These are phyloP conservation scores for Tetramorium simillimum DNA, from an alignment of 1,140 invertebrate genomes.

Conservation along the genomic window DNA sequence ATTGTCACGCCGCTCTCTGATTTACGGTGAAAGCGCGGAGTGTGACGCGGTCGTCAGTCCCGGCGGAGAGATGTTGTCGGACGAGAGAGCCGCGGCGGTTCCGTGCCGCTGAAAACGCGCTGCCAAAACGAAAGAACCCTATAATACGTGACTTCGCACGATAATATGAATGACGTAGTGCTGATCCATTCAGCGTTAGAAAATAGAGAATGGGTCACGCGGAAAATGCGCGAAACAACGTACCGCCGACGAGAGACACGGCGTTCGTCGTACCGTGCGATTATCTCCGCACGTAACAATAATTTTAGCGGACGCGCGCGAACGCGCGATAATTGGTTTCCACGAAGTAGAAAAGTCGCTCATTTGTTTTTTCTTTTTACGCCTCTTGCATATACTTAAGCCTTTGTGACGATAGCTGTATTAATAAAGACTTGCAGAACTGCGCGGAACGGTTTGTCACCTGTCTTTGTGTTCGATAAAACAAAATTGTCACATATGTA, in stretches of 20 bases:
- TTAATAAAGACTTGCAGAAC: background rate
- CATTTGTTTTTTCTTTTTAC: background rate
- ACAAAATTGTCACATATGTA: background rate
- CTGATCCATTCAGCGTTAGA: constrained; percentile 36
- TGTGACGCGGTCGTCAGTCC: background rate
- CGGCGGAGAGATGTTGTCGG: background rate
- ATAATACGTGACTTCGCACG: constrained; percentile 6
- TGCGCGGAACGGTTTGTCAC: background rate
- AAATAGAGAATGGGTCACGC: constrained; percentile 41
- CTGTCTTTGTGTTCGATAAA: background rate
- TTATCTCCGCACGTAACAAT: constrained; percentile 2
- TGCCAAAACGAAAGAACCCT: constrained; percentile 23
- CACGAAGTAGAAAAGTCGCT: background rate
- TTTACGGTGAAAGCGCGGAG: constrained; percentile 1
- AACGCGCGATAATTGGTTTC: constrained; percentile 15
- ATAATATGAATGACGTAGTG: constrained; percentile 43
- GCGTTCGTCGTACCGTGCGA: background rate
- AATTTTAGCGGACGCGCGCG: constrained; percentile 10
- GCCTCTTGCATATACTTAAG: background rate
- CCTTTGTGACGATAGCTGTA: background rate
- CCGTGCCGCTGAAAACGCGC: background rate
- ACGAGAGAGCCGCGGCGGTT: background rate
- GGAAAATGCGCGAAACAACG: background rate
- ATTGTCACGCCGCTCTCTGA: background rate
- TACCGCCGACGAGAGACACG: background rate